phyloP scores from a whole-genome alignment of 2,888 invertebrate genomes.

The Syrista parreyssii region DNA sequence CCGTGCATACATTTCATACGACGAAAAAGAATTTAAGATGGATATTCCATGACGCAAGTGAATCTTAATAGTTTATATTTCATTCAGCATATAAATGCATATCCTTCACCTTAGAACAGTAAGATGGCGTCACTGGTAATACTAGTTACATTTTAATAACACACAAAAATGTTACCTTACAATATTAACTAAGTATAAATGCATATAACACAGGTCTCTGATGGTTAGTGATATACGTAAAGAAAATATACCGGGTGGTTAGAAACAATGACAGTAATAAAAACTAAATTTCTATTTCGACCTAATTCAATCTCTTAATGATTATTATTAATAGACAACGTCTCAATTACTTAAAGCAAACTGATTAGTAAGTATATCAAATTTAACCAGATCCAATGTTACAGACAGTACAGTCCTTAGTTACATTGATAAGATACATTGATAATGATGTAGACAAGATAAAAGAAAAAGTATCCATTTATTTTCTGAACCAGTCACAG shows the following conservation, averaged over 20 bases:
- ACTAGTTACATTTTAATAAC: too few species aligned
- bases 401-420: neutral
- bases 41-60: neutral
- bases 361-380: neutral
- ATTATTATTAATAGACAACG: too few species aligned
- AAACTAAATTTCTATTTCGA: too few species aligned
- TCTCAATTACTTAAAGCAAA: neutral
- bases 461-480: neutral
- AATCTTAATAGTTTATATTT: neutral
- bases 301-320: too few species aligned
- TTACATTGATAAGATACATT: too few species aligned
- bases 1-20: neutral
- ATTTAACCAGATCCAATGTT: neutral
- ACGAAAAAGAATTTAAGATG: neutral
- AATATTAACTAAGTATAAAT: neutral
- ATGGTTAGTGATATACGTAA: neutral
- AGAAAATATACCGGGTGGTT: neutral
- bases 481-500: neutral
- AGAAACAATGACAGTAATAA: neutral
- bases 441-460: neutral
- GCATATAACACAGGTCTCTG: too few species aligned
- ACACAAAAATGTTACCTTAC: too few species aligned
- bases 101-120: neutral
- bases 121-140: too few species aligned
- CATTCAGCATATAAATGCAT: neutral